Conservation (phyloP, 2,113 vertebrate genomes). For the Hypanus sabinus region DNA sequence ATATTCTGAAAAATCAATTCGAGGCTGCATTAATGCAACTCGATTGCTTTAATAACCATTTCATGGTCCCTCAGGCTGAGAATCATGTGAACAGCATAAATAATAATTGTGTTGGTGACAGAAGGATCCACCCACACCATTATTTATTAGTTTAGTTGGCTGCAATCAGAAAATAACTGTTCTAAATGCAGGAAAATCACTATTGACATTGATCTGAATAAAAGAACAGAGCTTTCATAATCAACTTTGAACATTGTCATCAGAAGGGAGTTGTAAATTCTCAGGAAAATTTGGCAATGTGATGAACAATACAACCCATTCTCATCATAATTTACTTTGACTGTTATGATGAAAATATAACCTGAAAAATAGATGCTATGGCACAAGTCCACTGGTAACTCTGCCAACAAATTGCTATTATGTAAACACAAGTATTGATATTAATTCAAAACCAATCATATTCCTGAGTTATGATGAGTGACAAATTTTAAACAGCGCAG, state of each 20-base stretch:
- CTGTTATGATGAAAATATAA: neutral
- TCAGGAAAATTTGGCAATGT: neutral
- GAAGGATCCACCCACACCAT: neutral
- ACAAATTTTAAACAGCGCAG: neutral
- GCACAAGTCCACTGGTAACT: neutral
- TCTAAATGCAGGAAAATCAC: neutral
- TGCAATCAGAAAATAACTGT: neutral
- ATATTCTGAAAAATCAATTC: neutral
- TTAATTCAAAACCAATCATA: neutral
- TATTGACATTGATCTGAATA: neutral
- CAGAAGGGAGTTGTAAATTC: neutral
- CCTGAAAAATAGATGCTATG: neutral
- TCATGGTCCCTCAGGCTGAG: neutral
- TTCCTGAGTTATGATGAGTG: neutral
- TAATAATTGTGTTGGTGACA: neutral
- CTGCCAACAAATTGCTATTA: neutral
- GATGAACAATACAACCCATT: neutral
- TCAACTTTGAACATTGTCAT: neutral
- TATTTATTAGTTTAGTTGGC: neutral
- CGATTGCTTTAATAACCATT: neutral
- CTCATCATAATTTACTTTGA: neutral
- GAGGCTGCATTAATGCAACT: neutral
- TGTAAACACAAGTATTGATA: neutral
- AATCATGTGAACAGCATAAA: neutral
- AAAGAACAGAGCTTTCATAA: neutral